Conservation (phyloP, 2,888 invertebrate genomes). For the Caenorhabditis sp. region DNA sequence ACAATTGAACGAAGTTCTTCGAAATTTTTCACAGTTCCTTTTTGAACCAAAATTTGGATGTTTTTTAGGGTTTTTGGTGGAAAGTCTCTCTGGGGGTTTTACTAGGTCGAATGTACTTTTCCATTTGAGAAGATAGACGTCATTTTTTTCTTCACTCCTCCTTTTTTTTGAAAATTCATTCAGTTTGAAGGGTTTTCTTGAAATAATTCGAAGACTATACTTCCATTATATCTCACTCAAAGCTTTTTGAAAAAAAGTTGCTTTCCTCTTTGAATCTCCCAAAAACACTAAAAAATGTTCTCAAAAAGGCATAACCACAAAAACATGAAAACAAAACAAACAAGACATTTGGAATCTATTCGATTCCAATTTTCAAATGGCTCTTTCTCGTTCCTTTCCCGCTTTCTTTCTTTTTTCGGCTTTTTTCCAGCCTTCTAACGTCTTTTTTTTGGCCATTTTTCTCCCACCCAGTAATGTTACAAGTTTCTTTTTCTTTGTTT, state of each 20-base stretch:
- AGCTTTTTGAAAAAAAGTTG: too few relatives aligned
- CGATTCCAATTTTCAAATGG: conserved; percentile 1
- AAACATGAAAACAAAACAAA: conserved; percentile 1
- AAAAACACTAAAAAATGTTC: background rate
- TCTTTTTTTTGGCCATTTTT: background rate
- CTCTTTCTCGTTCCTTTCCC: background rate
- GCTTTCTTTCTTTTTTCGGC: background rate
- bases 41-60: background rate
- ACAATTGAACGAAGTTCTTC: background rate
- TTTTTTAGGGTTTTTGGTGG: background rate
- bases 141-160: too few relatives aligned
- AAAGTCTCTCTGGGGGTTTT: too few relatives aligned
- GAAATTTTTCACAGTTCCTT: background rate
- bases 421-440: too few relatives aligned
- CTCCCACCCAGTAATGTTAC: background rate
- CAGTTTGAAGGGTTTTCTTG: too few relatives aligned
- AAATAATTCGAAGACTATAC: too few relatives aligned
- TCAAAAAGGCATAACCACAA: background rate
- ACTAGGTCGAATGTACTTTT: too few relatives aligned
- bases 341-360: background rate
- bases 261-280: too few relatives aligned
- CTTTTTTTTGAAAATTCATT: too few relatives aligned
- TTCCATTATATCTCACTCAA: too few relatives aligned
- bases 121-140: too few relatives aligned
- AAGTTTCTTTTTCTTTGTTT: background rate